phyloP scores from a whole-genome alignment of 2,113 vertebrate species.

The Barbus barbus region DNA sequence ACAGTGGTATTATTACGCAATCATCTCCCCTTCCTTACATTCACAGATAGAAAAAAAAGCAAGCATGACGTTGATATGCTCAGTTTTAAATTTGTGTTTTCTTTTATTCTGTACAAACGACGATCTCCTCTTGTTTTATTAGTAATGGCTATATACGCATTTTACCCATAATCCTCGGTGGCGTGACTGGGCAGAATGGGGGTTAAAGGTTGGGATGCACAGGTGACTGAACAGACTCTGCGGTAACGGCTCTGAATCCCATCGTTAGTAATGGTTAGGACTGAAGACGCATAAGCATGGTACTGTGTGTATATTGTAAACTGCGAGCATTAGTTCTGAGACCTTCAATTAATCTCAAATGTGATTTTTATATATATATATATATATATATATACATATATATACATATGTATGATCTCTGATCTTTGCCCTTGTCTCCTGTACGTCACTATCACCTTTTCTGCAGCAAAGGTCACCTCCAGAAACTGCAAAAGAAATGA shows the following conservation, averaged over 20 bases:
- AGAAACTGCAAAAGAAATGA: conserved; percentile 17
- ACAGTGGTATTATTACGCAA: conserved; percentile 67
- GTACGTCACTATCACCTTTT: conserved; percentile 54
- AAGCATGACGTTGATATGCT: conserved; percentile 58
- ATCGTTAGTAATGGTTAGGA: conserved; percentile 67
- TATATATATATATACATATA: conserved; percentile 26
- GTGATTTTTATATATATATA: conserved; percentile 39
- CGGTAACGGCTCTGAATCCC: conserved; percentile 63
- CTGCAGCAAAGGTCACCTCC: conserved; percentile 54
- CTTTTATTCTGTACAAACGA: conserved; percentile 57
- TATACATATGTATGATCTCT: conserved; percentile 26
- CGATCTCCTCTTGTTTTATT: conserved; percentile 22
- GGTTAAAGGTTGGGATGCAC: conserved; percentile 61
- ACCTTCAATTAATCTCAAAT: conserved; percentile 58
- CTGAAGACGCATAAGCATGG: conserved; percentile 73
- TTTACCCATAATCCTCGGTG: conserved; percentile 41
- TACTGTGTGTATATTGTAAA: conserved; percentile 76
- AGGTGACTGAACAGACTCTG: conserved; percentile 48
- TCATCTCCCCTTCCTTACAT: conserved; percentile 46
- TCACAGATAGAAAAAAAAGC: conserved; percentile 52
- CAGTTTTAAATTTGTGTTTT: conserved; percentile 49
- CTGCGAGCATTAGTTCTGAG: conserved; percentile 62
- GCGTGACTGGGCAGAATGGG: conserved; percentile 66
- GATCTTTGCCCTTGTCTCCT: conserved; percentile 35
- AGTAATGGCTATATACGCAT: conserved; percentile 49